phyloP scores from a whole-genome alignment of 2,888 invertebrate species.

The Lasioglossum calceatum region DNA sequence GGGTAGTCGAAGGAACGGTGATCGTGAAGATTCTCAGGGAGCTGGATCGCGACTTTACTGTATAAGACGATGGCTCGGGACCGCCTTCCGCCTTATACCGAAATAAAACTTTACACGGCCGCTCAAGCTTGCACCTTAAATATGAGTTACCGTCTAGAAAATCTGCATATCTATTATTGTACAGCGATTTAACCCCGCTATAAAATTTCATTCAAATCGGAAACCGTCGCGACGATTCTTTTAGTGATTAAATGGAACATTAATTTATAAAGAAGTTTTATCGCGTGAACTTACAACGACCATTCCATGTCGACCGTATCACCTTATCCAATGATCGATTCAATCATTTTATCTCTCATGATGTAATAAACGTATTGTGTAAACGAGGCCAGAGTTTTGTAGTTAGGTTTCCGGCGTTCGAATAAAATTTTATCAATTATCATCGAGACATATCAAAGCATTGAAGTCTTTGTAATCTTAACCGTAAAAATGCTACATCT shows the following conservation, averaged over 20 bases:
- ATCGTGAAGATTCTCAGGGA: no score
- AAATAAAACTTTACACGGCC: no score
- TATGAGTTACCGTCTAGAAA: neutral
- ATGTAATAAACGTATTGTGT: neutral
- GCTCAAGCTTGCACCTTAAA: neutral
- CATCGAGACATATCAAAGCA: conserved; percentile 1
- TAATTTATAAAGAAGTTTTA: conserved; percentile 28
- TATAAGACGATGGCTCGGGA: no score
- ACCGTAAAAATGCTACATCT: neutral
- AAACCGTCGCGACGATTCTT: neutral
- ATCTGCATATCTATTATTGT: neutral
- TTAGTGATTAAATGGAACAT: conserved; percentile 26
- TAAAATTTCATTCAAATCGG: neutral
- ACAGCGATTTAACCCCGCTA: neutral
- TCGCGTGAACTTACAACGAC: conserved; percentile 31
- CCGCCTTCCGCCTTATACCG: no score
- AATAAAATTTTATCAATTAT: neutral
- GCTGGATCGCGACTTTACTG: no score
- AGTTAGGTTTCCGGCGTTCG: neutral
- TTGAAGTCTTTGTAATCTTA: neutral
- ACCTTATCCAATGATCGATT: conserved; percentile 11
- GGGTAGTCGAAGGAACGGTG: no score
- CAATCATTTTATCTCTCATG: neutral
- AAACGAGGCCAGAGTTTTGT: neutral
- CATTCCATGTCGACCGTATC: conserved; percentile 67